Percentiles rank a stretch among this genome's conserved stretches.
Evolutionary conservation across 2,888 invertebrate genomes (phyloP).

Genomic region (Hipparchia semele): DNA sequence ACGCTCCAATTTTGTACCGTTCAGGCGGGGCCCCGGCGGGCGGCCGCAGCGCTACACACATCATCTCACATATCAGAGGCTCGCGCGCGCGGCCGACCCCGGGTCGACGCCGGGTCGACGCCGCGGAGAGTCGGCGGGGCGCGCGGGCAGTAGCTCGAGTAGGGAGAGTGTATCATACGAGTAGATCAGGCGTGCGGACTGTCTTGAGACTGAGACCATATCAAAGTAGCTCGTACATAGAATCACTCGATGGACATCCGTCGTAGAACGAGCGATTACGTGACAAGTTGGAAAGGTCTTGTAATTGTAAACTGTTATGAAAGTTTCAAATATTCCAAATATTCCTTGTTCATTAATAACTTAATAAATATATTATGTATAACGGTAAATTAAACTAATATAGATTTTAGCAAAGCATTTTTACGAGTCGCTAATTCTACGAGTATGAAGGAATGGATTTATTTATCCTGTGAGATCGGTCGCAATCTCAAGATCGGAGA

Average conservation of each 20-base stretch:
- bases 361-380: conserved; percentile 58
- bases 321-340: conserved; percentile 63
- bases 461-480: conserved; percentile 67
- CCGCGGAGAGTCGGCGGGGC: conserved; percentile 57
- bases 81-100: conserved; percentile 67
- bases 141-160: conserved; percentile 77
- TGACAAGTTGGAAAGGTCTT: conserved; percentile 49
- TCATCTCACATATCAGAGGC: conserved; percentile 81
- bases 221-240: conserved; percentile 74
- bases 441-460: conserved; percentile 68
- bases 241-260: conserved; percentile 66
- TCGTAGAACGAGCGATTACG: conserved; percentile 73
- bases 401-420: conserved; percentile 71
- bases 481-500: conserved; percentile 79
- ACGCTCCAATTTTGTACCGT: conserved; percentile 72
- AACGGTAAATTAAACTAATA: conserved; percentile 66
- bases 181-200: conserved; percentile 75
- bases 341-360: conserved; percentile 71
- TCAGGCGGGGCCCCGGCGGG: conserved; percentile 62
- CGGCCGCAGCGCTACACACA: conserved; percentile 73
- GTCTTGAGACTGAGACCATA: conserved; percentile 83
- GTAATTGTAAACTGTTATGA: conserved; percentile 56
- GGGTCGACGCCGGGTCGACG: conserved; percentile 19
- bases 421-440: conserved; percentile 78
- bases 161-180: conserved; percentile 74